Percentiles rank a stretch among this genome's conserved stretches.
phyloP scores from a whole-genome alignment of 2,888 invertebrate species.

The Drosophila kambysellisi region DNA sequence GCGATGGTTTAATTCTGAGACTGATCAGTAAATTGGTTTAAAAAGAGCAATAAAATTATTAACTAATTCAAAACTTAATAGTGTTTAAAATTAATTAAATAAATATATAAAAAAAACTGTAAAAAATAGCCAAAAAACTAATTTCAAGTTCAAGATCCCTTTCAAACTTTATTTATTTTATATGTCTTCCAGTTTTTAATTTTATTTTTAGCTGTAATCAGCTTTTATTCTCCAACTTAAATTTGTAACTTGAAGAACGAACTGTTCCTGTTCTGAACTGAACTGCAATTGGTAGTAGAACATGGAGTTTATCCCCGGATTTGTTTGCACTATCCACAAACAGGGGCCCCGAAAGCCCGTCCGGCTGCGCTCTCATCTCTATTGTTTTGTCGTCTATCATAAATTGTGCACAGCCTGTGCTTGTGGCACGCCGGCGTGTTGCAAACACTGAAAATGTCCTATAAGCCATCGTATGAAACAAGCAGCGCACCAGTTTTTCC shows the following conservation, averaged over 20 bases:
- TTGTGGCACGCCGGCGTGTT: conserved; percentile 24
- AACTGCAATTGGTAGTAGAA: background rate
- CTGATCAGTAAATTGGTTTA: background rate
- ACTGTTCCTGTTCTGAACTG: background rate
- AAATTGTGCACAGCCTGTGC: conserved; percentile 72
- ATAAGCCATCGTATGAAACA: conserved; percentile 58
- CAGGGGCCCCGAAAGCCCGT: background rate
- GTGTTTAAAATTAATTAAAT: too few species aligned
- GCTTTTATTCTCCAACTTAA: background rate
- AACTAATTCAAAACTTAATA: too few species aligned
- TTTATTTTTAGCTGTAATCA: background rate
- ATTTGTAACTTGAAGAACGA: background rate
- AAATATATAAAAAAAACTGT: background rate
- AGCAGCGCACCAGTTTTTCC: conserved; percentile 52
- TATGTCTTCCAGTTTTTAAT: background rate
- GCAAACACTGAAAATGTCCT: conserved; percentile 58
- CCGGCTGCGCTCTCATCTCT: conserved; percentile 25
- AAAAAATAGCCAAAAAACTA: background rate
- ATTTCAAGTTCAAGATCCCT: background rate
- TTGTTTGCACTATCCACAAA: conserved; percentile 4
- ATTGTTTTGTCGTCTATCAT: conserved; percentile 62
- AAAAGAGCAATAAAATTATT: rapidly evolving
- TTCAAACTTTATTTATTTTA: background rate
- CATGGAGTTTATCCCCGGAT: background rate
- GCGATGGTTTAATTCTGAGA: background rate